Base-by-base conservation (phyloP, 2,113 vertebrate species). In the Fulmarus glacialis region DNA sequence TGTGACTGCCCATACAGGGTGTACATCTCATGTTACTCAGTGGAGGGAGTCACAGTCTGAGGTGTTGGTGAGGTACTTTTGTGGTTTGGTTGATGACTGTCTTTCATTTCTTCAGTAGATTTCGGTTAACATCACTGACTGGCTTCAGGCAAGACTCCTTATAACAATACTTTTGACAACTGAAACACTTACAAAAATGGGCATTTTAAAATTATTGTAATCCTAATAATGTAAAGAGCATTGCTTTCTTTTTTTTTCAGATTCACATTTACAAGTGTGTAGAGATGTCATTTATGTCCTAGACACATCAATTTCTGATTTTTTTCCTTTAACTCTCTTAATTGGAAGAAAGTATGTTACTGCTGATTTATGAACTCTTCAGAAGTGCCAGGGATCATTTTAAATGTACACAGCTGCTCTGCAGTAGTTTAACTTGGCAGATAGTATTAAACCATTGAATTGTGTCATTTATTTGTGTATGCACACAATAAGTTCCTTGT, bases 391-490 rank as follows among this genome's bases (percentile, higher is more conserved):
- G 97, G 95, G 97, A 97, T 98, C 98, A 97, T 96, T 98, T 98
- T 97, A 98, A 98, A 98, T 98, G 97, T 98, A 97, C 98, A 98
- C 98, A 98, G 98, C 98, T 98, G 98, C 97, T 98, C 97, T 16
- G 87, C 96, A 96, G 95, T 94, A 98, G 98, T 98, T 98, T 98
- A 97, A 98, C 98, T 98, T 98, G 98, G 98, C 98, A 98, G 98
- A 98, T 98, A 98, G 97, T 63, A 96, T 97, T 95, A 97, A 98
- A 97, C 97, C 94, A 96, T 98, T 96, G 98, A 97, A 95, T 99
- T 98, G 98, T 98, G 98, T 98, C 98, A 98, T 98, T 98, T 99
- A 98, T 99, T 98, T 98, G 98, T 98, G 80, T 93, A 98, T 96
- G 95, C 96, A 80, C 95, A 98, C 98, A 99, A 98, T 98, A 97